Base-by-base conservation (phyloP, 2,113 vertebrate genomes). In the Lipophrys pholis region DNA sequence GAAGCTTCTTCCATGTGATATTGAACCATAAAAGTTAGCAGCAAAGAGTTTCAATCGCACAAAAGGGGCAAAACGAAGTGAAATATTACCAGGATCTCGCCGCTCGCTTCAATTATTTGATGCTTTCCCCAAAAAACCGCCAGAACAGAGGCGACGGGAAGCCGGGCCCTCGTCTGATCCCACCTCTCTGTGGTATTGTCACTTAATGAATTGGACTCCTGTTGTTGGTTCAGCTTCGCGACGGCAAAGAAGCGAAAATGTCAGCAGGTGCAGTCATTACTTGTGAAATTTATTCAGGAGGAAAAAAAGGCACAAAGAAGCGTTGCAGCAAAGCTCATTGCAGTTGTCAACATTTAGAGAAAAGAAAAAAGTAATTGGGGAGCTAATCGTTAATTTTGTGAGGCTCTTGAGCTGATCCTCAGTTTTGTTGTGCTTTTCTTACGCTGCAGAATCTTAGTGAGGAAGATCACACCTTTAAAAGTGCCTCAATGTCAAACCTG, bases 1-100 rank as follows among this genome's bases (percentile, higher is more conserved):
- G 36, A 69, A 70, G 79, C 69, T 70, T 59, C 6, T 39, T 21
- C 39, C 9, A 1, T 42, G 36, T 80, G 36, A 38, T 56, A 81
- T 43, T 12, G 63, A 64, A 58, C 5, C n/a, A n/a, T n/a, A n/a
- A 21, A 0, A 42, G 58, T 40, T 10, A 72, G n/a, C n/a, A n/a
- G n/a, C n/a, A n/a, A n/a, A 43, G 38, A 0, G 39, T 35, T 69
- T 65, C 52, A 42, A 56, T 17, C 9, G 57, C n/a, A 21, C 8
- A 42, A 69, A 40, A 48, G 6, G 36, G 48, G 62, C 70, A 76
- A 71, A 67, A 48, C 42, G 36, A 12, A 38, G 12, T 52, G 76
- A 9, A 11, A 35, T 60, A 17, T 48, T 35, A 9, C 57, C 30
- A 64, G 51, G 1, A 40, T 7, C 1, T 6, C 7, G 42, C 5